These are phyloP conservation scores for Diuraphis noxia DNA, from an alignment of 1,140 invertebrate genomes.

Conservation along the genomic window DNA sequence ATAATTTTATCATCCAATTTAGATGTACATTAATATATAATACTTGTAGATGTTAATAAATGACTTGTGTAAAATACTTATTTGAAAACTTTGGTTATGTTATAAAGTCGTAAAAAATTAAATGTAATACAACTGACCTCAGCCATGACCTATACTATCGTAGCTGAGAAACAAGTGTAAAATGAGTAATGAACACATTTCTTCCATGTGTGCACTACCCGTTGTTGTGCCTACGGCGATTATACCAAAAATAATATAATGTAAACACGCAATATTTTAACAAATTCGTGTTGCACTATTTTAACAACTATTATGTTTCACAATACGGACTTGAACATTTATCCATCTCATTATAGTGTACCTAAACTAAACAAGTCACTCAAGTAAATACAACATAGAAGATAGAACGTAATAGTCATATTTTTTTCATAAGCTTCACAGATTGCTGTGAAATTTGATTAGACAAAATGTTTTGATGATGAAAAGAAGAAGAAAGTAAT, in stretches of 20 bases:
- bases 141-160: neutral
- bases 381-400: neutral
- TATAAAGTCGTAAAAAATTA: neutral
- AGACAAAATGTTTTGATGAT: neutral
- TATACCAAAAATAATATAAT: conserved; percentile 1
- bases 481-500: neutral
- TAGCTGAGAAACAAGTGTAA: neutral
- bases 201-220: neutral
- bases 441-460: neutral
- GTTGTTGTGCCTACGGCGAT: neutral
- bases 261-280: neutral
- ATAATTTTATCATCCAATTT: no score
- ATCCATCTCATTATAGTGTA: neutral
- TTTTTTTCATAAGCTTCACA: neutral
- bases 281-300: neutral
- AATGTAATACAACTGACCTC: neutral
- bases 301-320: neutral
- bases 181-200: conserved; percentile 16
- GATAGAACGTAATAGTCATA: neutral
- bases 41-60: neutral
- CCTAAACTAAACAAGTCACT: neutral
- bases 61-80: neutral
- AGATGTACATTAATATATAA: no score
- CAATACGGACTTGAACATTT: neutral
- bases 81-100: neutral